Evolutionary conservation across 2,797 vertebrate genomes (phyloP).

Genomic region (Vespertilio murinus): DNA sequence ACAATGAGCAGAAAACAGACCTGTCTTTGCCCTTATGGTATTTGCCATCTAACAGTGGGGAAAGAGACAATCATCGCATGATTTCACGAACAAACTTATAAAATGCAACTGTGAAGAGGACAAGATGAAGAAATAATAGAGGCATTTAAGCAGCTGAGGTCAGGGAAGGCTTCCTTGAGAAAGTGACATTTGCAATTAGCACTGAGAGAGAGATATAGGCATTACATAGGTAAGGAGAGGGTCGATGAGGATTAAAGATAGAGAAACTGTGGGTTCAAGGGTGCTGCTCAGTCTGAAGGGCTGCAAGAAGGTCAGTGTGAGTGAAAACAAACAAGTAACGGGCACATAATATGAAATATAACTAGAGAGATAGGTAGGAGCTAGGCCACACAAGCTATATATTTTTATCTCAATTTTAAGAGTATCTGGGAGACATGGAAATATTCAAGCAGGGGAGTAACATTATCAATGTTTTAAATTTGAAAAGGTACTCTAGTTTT

Average conservation of each 20-base stretch:
- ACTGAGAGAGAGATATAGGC: neutral
- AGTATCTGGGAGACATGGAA: neutral
- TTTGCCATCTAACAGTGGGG: neutral
- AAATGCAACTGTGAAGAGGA: neutral
- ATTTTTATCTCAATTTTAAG: neutral
- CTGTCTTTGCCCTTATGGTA: neutral
- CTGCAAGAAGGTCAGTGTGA: neutral
- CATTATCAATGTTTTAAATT: neutral
- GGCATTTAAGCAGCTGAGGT: neutral
- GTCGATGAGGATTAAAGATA: neutral
- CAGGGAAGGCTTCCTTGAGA: neutral
- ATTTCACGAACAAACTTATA: neutral
- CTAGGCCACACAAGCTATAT: neutral
- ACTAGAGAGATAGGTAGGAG: neutral
- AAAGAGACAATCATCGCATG: neutral
- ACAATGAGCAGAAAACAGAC: slow-evolving; percentile 3
- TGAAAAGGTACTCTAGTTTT: neutral
- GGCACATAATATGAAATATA: neutral
- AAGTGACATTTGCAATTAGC: neutral
- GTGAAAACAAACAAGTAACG: neutral
- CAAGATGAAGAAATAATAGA: neutral
- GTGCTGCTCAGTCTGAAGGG: neutral
- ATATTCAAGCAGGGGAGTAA: neutral
- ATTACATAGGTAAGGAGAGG: neutral
- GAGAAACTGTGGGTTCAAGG: neutral